Conservation (phyloP, 2,888 invertebrate species). For the Capitulum mitella region DNA sequence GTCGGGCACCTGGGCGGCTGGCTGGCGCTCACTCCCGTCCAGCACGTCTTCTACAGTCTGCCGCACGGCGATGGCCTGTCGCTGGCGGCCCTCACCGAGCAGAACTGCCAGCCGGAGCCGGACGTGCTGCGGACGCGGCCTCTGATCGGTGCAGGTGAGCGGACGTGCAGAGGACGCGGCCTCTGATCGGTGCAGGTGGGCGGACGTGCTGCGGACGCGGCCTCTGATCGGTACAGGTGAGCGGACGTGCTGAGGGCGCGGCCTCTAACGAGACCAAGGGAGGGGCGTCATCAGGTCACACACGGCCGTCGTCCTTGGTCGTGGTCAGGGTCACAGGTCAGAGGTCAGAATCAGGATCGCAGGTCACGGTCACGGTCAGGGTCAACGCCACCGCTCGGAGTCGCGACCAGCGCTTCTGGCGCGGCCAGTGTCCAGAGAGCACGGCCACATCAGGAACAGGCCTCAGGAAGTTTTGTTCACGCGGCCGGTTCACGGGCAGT, state of each 20-base stretch:
- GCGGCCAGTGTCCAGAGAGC: no score
- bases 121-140: neutral
- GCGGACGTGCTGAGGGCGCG: neutral
- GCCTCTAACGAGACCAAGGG: neutral
- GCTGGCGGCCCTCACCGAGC: neutral
- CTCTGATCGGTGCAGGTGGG: neutral
- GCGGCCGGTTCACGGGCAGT: no score
- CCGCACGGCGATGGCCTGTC: conserved; percentile 5
- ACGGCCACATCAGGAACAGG: no score
- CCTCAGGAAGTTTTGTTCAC: no score
- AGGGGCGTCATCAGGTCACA: no score
- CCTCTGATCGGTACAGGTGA: neutral
- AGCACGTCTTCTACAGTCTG: conserved; percentile 10
- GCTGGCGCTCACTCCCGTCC: neutral
- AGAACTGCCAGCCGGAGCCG: neutral
- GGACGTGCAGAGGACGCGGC: neutral
- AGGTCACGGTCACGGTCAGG: no score
- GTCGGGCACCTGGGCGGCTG: neutral
- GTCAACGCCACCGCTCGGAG: no score
- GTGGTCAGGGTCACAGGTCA: no score
- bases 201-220: neutral
- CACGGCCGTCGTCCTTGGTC: no score
- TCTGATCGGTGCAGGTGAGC: neutral
- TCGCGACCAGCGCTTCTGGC: no score
- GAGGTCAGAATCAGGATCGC: no score